Conservation (phyloP, 2,113 vertebrate species). For the Cathartes aura region DNA sequence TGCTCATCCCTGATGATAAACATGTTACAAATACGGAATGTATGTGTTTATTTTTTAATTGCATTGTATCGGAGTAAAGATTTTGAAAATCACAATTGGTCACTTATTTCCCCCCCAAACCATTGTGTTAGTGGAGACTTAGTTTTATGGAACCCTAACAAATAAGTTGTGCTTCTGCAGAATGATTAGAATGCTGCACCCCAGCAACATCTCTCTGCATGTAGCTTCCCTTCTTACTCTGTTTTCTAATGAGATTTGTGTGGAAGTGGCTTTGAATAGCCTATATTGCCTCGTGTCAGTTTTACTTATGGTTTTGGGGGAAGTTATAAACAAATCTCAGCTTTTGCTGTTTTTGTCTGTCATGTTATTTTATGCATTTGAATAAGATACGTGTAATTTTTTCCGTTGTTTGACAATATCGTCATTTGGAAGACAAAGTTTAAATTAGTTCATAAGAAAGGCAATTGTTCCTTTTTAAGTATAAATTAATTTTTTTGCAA, state of each 20-base stretch:
- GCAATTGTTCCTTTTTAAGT: not conserved
- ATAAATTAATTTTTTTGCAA: not conserved
- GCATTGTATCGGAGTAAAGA: not conserved
- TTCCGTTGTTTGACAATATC: not conserved
- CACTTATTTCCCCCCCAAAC: not conserved
- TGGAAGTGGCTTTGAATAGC: not conserved
- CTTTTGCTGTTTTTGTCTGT: not conserved
- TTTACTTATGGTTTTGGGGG: not conserved
- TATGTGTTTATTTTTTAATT: not conserved
- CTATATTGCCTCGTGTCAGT: not conserved
- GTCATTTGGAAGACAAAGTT: not conserved
- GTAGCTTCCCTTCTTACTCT: not conserved
- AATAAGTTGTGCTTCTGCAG: not conserved
- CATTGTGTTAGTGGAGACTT: not conserved
- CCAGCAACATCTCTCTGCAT: not conserved
- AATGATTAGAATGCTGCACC: not conserved
- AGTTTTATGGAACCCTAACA: not conserved
- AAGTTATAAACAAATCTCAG: not conserved
- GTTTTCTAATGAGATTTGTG: not conserved
- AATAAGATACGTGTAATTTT: not conserved
- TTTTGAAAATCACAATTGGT: not conserved
- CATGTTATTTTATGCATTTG: not conserved
- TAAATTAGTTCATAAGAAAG: not conserved
- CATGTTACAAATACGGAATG: not conserved
- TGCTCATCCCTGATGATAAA: not conserved